These are phyloP conservation scores for Drosophila lutescens DNA, from an alignment of 2,888 invertebrate genomes.

Conservation along the genomic window DNA sequence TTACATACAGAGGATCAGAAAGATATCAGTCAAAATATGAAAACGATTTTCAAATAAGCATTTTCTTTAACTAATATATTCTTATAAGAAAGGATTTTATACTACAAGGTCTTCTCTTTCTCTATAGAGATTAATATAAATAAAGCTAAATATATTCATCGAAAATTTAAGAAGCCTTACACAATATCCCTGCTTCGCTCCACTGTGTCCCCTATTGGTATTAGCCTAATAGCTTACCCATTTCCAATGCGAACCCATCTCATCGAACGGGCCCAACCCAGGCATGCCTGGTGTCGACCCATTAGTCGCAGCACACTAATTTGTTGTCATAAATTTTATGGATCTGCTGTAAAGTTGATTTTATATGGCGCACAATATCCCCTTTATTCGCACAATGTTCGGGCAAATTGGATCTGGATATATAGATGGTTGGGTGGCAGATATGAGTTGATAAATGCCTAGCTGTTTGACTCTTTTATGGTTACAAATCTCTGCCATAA, in stretches of 20 bases:
- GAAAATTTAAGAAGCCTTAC: neutral
- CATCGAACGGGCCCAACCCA: slow-evolving; percentile 16
- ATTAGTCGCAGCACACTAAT: slow-evolving; percentile 49
- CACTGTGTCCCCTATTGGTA: slow-evolving; percentile 22
- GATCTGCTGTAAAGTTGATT: slow-evolving; percentile 35
- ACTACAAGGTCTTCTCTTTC: too few relatives aligned
- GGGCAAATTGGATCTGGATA: slow-evolving; percentile 6
- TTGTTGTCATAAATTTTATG: slow-evolving; percentile 60
- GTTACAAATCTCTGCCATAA: slow-evolving; percentile 9
- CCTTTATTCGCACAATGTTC: slow-evolving; percentile 10
- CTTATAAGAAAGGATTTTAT: too few relatives aligned
- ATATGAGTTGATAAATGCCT: slow-evolving; percentile 5
- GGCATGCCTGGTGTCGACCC: slow-evolving; percentile 4
- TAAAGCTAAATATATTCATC: too few relatives aligned
- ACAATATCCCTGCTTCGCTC: neutral
- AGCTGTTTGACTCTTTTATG: slow-evolving; percentile 7
- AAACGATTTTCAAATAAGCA: neutral
- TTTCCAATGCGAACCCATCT: slow-evolving; percentile 9
- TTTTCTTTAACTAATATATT: too few relatives aligned
- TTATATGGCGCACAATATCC: slow-evolving; percentile 15
- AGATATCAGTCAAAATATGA: neutral
- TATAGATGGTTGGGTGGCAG: neutral
- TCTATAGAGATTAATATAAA: too few relatives aligned
- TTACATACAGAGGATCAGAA: neutral
- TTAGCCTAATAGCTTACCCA: slow-evolving; percentile 35